Evolutionary conservation across 2,113 vertebrate species (phyloP), one percentile per base, ranked within the genome.

Genomic region (Passer domesticus): DNA sequence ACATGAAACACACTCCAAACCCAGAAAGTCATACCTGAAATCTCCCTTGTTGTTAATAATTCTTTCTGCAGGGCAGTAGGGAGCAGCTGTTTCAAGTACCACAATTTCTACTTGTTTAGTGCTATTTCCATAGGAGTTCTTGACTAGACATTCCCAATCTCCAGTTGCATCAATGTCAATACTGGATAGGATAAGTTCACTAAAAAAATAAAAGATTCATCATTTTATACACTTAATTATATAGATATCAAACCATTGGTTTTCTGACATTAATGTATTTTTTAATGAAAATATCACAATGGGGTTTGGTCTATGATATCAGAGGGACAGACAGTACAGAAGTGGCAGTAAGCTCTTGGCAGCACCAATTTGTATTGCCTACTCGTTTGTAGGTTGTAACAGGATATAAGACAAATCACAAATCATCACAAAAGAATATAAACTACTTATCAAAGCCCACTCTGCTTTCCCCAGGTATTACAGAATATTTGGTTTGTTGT

Each of bases 1-100:
- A 59, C 2, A 77, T 17, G 49, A 86, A 95, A 85, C 27, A 78
- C 7, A 72, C 24, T 73, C 25, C 41, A 68, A 91, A 91, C 11
- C 12, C 21, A 93, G 15, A n/a, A 83, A 86, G 44, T 84, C 97
- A 91, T 98, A 99, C 99, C 99, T 98, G 98, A 99, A 99, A 82
- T 99, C 98, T 50, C 99, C 99, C 94, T 99, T 99, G 98, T 99
- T 99, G 97, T 98, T 98, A 96, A 97, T 98, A 92, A 99, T 95
- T 97, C 98, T 98, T 95, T 99, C 98, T 63, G 98, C 97, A 39
- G 98, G 98, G 91, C 99, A 99, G 97, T 98, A 99, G 14, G 98
- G 96, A 14, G 98, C 98, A 47, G 98, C 98, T 2, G 97, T 99
- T 97, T 99, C 98, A 94, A 99, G 94, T 12, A 99, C 98, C 56